These are phyloP conservation scores for Etheostoma cragini DNA, from an alignment of 2,113 vertebrate species.

Conservation along the genomic window DNA sequence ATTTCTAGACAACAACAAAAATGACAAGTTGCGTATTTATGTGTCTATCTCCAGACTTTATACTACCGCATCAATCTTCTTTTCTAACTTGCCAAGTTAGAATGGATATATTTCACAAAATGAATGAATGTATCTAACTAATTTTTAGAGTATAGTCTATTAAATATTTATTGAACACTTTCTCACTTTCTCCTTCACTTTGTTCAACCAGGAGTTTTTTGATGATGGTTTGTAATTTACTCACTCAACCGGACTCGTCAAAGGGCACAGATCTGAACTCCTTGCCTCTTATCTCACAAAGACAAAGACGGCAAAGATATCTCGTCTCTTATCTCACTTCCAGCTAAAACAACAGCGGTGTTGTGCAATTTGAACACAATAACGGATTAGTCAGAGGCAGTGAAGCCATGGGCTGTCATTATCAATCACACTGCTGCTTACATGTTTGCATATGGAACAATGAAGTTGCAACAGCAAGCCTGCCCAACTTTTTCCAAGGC, in stretches of 20 bases:
- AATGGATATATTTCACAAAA: too few species aligned
- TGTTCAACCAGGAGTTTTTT: slow-evolving; percentile 14
- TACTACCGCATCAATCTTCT: too few species aligned
- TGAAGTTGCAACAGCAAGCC: neutral
- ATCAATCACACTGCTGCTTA: slow-evolving; percentile 28
- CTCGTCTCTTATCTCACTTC: too few species aligned
- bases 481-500: neutral
- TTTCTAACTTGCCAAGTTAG: too few species aligned
- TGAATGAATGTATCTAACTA: too few species aligned
- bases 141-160: too few species aligned
- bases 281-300: neutral
- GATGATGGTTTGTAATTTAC: slow-evolving; percentile 13
- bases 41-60: too few species aligned
- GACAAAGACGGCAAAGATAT: too few species aligned
- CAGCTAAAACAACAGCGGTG: too few species aligned
- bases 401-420: slow-evolving; percentile 35
- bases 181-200: neutral
- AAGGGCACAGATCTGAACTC: neutral
- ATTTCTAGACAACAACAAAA: too few species aligned
- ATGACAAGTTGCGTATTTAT: too few species aligned
- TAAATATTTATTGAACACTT: too few species aligned
- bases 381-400: slow-evolving; percentile 42
- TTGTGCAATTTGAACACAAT: neutral
- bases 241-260: neutral
- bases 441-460: slow-evolving; percentile 38